Base-by-base conservation (phyloP, 1,140 invertebrate species). In the Rhagoletis pomonella region DNA sequence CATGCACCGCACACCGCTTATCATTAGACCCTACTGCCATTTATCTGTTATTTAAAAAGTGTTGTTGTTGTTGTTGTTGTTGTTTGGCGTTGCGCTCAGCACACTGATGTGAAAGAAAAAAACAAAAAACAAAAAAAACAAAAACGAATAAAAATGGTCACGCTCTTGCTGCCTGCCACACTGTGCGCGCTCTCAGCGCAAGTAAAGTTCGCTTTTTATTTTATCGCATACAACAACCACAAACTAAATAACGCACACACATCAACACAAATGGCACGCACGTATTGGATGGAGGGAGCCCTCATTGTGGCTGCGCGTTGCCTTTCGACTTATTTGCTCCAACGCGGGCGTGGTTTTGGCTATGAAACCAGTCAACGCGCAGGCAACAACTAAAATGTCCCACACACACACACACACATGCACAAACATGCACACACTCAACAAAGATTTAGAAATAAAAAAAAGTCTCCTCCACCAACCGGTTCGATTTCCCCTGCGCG, bases 311-410 rank as follows among this genome's bases (percentile, higher is more conserved):
- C 50, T 81, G 69, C 47, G n/a, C 73, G 17, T 42, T 81, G 73
- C 2, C 19, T 58, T 81, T 81, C 73, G 29, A 29, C 19, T n/a
- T 81, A 47, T 81, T 81, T 81, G 73, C 73, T 81, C 73, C 73
- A 81, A 55, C 50, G 73, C 73, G 55, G 73, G 73, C 73, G 73
- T 81, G 73, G 73, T 58, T 81, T 81, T 50, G 14, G n/a, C 67
- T 55, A 19, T 81, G 73, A 55, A 81, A 81, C 73, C 73, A 50
- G 47, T 58, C 73, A 81, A 55, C 10, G 73, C 7, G 47, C 9
- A 58, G n/a, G 73, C 73, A 81, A 81, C 73, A 81, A 81, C 73
- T 44, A 55, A 5, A 50, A 77, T 19, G 39, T 10, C 6, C 4
- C 4, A 29, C 64, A 67, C 64, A 29, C 0, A 19, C 64, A 19